These are phyloP conservation scores for Deilephila elpenor DNA, from an alignment of 2,888 invertebrate species.

Conservation along the genomic window DNA sequence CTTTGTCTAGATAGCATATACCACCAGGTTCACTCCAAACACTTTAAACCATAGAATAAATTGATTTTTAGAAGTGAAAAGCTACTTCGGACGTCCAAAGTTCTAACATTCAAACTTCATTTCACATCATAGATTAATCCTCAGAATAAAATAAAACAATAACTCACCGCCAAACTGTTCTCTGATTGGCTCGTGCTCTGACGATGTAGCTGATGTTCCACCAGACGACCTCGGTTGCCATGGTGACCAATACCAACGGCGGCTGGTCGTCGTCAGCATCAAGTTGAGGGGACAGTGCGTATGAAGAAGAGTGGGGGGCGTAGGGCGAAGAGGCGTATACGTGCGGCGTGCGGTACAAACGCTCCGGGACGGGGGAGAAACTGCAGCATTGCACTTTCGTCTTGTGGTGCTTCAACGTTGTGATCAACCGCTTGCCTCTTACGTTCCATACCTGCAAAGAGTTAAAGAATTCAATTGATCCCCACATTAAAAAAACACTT, in stretches of 20 bases:
- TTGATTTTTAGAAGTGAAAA: too few species aligned
- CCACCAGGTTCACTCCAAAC: too few species aligned
- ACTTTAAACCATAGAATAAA: too few species aligned
- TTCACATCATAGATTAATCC: too few species aligned
- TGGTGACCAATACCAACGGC: constrained; percentile 81
- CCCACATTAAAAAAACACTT: constrained; percentile 12
- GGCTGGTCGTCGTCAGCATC: constrained; percentile 60
- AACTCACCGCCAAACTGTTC: constrained; percentile 57
- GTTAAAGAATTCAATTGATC: constrained; percentile 17
- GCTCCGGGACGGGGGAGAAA: constrained; percentile 81
- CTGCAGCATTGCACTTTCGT: constrained; percentile 78
- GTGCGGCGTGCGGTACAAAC: constrained; percentile 55
- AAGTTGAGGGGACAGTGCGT: constrained; percentile 33
- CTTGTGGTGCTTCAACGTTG: constrained; percentile 80
- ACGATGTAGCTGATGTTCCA: constrained; percentile 80
- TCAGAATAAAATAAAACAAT: not conserved
- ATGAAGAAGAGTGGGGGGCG: not conserved
- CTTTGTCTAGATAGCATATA: too few species aligned
- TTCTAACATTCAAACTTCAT: too few species aligned
- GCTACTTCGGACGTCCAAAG: too few species aligned
- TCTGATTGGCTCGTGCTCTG: constrained; percentile 54
- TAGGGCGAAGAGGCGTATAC: constrained; percentile 30
- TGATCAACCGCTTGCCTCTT: constrained; percentile 65
- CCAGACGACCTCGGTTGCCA: constrained; percentile 85
- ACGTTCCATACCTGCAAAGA: constrained; percentile 78